Conservation (phyloP, 2,888 invertebrate genomes). For the Meganola albula region DNA sequence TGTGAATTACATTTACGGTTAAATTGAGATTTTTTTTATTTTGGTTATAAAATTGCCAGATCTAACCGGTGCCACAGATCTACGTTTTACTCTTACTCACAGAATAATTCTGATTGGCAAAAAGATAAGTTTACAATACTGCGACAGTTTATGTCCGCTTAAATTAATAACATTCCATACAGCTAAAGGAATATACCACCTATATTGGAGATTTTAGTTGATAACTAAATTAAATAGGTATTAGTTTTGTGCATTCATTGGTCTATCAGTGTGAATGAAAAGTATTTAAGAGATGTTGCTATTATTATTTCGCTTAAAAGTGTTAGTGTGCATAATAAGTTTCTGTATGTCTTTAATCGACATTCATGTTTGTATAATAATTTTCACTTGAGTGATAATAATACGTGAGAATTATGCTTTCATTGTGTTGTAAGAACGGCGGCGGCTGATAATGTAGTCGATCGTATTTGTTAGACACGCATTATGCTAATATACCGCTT, state of each 20-base stretch:
- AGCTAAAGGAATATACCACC: slow-evolving; percentile 27
- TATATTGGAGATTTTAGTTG: slow-evolving; percentile 24
- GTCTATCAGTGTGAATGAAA: slow-evolving; percentile 30
- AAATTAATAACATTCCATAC: slow-evolving; percentile 31
- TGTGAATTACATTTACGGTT: too few relatives aligned
- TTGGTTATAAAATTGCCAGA: too few relatives aligned
- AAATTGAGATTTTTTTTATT: too few relatives aligned
- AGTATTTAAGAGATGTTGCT: slow-evolving; percentile 30
- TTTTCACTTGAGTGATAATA: slow-evolving; percentile 32
- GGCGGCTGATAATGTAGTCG: too few relatives aligned
- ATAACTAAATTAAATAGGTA: slow-evolving; percentile 21
- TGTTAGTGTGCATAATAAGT: slow-evolving; percentile 33
- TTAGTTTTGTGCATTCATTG: slow-evolving; percentile 25
- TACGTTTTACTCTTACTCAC: too few relatives aligned
- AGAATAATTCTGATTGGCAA: too few relatives aligned
- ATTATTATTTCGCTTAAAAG: slow-evolving; percentile 26
- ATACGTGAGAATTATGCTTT: slow-evolving; percentile 30
- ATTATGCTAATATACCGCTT: slow-evolving; percentile 40
- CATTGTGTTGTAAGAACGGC: too few relatives aligned
- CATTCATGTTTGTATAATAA: slow-evolving; percentile 37
- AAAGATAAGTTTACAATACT: too few relatives aligned
- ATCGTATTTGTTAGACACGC: too few relatives aligned
- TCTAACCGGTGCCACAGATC: too few relatives aligned
- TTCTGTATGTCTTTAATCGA: slow-evolving; percentile 39
- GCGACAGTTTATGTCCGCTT: too few relatives aligned